Base-by-base conservation (phyloP, 2,797 vertebrate species). In the Smutsia temminckii region DNA sequence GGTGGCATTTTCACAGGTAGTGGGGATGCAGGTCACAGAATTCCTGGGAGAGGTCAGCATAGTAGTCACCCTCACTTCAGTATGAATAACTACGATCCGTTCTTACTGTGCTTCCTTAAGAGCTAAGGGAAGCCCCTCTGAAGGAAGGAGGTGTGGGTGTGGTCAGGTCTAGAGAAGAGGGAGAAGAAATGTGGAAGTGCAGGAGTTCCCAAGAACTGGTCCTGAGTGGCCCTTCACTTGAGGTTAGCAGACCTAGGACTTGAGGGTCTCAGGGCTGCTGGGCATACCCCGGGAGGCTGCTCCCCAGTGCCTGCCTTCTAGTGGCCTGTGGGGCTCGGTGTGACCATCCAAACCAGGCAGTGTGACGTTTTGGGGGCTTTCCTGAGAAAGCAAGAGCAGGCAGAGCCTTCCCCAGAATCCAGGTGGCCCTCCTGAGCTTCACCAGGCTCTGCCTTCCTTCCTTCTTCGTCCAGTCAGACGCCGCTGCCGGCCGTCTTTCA, bases 401-500 rank as follows among this genome's bases (percentile, higher is more conserved):
- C 2, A 16, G 46, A 42, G 5, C n/a, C 32, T 55, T 18, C 37
- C 63, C 12, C 1, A 6, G 57, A 13, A 1, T 3, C 40, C 6
- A 3, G 51, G 29, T 10, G 46, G 46, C 46, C 14, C 29, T 17
- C 13, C 72, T 2, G 25, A 2, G 2, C 40, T 16, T 51, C 57
- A 2, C 78, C n/a, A 1, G 1, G 57, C n/a, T 9, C 84, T 13
- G 13, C 79, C 25, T 10, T 29, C 55, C 78, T 57, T 17, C 46
- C 25, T 3, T 13, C 40, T 7, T 6, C 3, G 12, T 13, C 42
- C 46, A 0, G 46, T 7, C 6, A 0, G 17, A 14, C 2, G 0
- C 53, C 2, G 0, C 8, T 9, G 49, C 86, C 86, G n/a, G 27
- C 34, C 34, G 53, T 37, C 63, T 46, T 53, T 51, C 42, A 13